These are phyloP conservation scores for Scomberomorus guttatus DNA, from an alignment of 2,797 vertebrate genomes.

Conservation along the genomic window DNA sequence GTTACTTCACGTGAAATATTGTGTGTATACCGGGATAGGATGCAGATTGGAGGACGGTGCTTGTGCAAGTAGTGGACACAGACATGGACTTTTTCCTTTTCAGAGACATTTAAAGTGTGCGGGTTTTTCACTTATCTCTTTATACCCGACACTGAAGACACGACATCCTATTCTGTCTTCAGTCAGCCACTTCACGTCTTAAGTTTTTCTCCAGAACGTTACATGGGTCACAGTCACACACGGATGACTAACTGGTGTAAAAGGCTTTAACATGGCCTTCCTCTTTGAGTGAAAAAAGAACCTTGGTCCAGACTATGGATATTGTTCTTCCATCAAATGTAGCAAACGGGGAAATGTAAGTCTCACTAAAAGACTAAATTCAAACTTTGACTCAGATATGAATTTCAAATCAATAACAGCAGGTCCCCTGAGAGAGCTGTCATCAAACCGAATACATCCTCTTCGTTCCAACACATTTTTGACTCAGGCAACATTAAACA, in stretches of 20 bases:
- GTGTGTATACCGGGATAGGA: not conserved
- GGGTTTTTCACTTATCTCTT: not conserved
- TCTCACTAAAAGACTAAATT: conserved; percentile 65
- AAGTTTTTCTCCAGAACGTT: conserved; percentile 13
- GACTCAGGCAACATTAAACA: conserved; percentile 77
- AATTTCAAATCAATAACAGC: conserved; percentile 85
- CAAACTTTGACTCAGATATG: conserved; percentile 77
- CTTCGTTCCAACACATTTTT: conserved; percentile 72
- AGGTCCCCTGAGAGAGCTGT: conserved; percentile 71
- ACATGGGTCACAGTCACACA: not conserved
- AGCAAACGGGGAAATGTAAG: conserved; percentile 65
- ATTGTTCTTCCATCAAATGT: conserved; percentile 69
- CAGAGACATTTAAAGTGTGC: not conserved
- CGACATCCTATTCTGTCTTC: not conserved
- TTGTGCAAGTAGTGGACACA: not conserved
- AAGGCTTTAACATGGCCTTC: conserved; percentile 1
- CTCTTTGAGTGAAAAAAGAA: conserved; percentile 21
- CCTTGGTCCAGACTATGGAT: conserved; percentile 48
- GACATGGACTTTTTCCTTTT: not conserved
- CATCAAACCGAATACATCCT: conserved; percentile 86
- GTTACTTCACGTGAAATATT: not conserved
- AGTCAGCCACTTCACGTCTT: not conserved
- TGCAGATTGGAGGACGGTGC: not conserved
- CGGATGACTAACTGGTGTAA: conserved; percentile 24
- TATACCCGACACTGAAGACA: not conserved